Conservation (phyloP, 2,888 invertebrate genomes). For the Cynaeus angustus region DNA sequence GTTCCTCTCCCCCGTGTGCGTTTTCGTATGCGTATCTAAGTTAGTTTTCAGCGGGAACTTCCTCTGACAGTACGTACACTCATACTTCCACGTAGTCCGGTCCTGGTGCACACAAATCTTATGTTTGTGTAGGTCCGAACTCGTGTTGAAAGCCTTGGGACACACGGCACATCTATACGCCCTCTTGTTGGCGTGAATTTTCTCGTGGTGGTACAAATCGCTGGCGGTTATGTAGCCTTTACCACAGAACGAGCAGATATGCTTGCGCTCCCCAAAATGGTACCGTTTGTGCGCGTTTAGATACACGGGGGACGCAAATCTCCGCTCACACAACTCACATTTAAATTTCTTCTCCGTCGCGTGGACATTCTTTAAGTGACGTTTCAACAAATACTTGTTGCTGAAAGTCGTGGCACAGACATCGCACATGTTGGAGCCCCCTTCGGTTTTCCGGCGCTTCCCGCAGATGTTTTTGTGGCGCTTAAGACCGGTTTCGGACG, state of each 20-base stretch:
- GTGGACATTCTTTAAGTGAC: slow-evolving; percentile 65
- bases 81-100: slow-evolving; percentile 64
- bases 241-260: slow-evolving; percentile 67
- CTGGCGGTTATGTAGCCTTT: slow-evolving; percentile 70
- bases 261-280: slow-evolving; percentile 62
- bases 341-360: slow-evolving; percentile 64
- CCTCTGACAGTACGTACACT: slow-evolving; percentile 62
- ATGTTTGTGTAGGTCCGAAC: slow-evolving; percentile 67
- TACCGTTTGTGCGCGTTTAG: slow-evolving; percentile 65
- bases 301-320: slow-evolving; percentile 65
- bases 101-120: slow-evolving; percentile 67
- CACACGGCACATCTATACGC: slow-evolving; percentile 65
- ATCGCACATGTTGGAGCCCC: slow-evolving; percentile 53
- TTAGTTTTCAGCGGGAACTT: slow-evolving; percentile 66
- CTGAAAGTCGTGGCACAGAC: slow-evolving; percentile 61
- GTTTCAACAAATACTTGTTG: slow-evolving; percentile 63
- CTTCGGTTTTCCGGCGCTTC: slow-evolving; percentile 40
- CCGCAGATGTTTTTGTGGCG: slow-evolving; percentile 55
- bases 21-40: slow-evolving; percentile 65
- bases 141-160: slow-evolving; percentile 68
- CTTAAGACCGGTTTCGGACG: slow-evolving; percentile 55
- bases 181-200: slow-evolving; percentile 67
- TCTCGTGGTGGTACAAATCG: slow-evolving; percentile 67
- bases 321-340: slow-evolving; percentile 65
- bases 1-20: slow-evolving; percentile 66